Conservation (phyloP, 2,113 vertebrate species). For the Speoplatyrhinus poulsoni region DNA sequence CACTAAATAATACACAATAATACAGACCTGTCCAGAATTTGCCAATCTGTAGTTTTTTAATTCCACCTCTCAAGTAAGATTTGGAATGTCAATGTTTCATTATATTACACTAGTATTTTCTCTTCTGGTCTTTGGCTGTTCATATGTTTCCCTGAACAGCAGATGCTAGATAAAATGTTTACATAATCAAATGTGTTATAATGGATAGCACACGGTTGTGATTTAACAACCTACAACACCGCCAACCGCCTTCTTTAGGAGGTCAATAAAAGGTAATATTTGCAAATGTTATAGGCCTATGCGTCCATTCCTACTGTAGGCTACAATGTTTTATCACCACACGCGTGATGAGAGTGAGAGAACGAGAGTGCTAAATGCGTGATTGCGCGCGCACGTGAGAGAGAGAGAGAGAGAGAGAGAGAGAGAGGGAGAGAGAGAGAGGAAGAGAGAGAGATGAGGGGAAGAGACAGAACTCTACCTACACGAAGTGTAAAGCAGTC, state of each 20-base stretch:
- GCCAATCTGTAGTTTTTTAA: too few relatives aligned
- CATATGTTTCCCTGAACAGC: too few relatives aligned
- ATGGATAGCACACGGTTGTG: neutral
- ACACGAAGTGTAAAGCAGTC: neutral
- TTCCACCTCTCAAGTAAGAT: too few relatives aligned
- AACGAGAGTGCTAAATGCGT: neutral
- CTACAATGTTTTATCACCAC: too few relatives aligned
- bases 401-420: neutral
- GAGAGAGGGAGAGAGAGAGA: conserved; percentile 1
- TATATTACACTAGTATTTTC: too few relatives aligned
- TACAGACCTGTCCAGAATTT: too few relatives aligned
- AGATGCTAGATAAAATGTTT: too few relatives aligned
- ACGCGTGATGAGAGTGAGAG: neutral
- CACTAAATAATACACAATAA: too few relatives aligned
- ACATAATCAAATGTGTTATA: too few relatives aligned
- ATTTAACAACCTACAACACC: neutral
- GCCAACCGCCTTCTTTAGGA: neutral
- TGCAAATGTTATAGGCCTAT: conserved; percentile 18
- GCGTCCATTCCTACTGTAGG: neutral
- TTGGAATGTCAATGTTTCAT: too few relatives aligned
- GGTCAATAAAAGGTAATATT: neutral
- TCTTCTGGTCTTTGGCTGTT: too few relatives aligned
- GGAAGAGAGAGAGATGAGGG: neutral
- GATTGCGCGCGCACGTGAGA: neutral
- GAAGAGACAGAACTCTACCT: neutral